A percentile compares a stretch with the other conserved stretches of the same genome.
Evolutionary conservation across 2,113 vertebrate species (phyloP).

Genomic region (Girardinichthys multiradiatus): DNA sequence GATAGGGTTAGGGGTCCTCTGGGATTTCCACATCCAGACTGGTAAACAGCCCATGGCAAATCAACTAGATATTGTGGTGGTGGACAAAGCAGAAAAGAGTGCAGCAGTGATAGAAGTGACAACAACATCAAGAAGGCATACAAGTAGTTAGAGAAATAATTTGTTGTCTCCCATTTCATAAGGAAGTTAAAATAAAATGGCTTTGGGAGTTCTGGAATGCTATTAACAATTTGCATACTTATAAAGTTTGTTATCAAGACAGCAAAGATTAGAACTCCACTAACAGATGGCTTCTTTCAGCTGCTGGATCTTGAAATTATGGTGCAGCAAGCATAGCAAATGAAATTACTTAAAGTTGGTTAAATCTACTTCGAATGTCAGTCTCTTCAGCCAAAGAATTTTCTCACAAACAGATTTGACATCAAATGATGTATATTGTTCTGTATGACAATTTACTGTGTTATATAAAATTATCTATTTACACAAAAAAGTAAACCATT

Average conservation of each 20-base stretch:
- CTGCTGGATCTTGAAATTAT: constrained; percentile 27
- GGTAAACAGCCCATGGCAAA: too few species aligned
- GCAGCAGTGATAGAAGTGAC: not conserved
- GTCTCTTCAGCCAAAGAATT: not conserved
- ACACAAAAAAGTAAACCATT: too few species aligned
- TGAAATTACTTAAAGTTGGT: constrained; percentile 36
- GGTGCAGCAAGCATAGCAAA: constrained; percentile 27
- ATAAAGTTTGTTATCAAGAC: constrained; percentile 44
- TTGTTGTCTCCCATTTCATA: too few species aligned
- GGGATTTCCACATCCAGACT: too few species aligned
- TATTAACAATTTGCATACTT: constrained; percentile 53
- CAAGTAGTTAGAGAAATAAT: not conserved
- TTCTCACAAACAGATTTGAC: not conserved
- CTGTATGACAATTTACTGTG: too few species aligned
- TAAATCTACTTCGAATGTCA: constrained; percentile 6
- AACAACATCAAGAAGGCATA: not conserved
- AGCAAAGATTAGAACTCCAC: constrained; percentile 42
- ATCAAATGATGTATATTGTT: not conserved
- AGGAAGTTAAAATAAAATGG: constrained; percentile 23
- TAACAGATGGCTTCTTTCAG: constrained; percentile 48
- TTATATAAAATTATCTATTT: too few species aligned
- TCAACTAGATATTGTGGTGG: too few species aligned
- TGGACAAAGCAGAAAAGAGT: not conserved
- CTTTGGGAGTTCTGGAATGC: constrained; percentile 20
- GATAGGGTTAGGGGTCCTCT: too few species aligned